Conservation (phyloP, 2,113 vertebrate genomes). For the Aptenodytes forsteri region DNA sequence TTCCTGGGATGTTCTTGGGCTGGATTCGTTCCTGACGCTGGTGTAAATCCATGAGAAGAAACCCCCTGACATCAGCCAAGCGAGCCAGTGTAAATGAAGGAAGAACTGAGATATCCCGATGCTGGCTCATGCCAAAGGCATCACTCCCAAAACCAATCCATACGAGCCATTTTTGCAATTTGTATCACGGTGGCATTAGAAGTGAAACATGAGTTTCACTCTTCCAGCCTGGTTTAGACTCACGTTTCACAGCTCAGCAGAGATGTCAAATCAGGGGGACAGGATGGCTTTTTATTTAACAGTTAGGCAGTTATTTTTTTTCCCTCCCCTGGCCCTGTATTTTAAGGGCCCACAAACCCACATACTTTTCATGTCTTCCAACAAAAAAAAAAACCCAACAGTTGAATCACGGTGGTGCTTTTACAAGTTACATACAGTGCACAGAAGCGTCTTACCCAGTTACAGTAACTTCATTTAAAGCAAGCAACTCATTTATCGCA, state of each 20-base stretch:
- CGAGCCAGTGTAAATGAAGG: not conserved
- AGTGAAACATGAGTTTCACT: not conserved
- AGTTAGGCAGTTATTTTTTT: not conserved
- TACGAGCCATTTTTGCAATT: not conserved
- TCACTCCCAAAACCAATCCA: not conserved
- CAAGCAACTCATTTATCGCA: not conserved
- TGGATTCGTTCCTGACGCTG: not conserved
- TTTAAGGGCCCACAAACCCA: not conserved
- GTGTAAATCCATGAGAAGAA: not conserved
- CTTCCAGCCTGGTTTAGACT: not conserved
- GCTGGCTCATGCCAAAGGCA: not conserved
- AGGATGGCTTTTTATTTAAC: not conserved
- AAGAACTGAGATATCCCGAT: not conserved
- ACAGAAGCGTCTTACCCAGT: not conserved
- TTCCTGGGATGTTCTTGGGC: not conserved
- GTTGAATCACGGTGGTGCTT: fast-evolving
- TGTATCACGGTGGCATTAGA: not conserved
- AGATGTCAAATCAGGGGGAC: not conserved
- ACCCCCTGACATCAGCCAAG: not conserved
- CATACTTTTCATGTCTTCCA: not conserved
- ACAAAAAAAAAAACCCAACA: not conserved
- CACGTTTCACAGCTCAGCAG: not conserved
- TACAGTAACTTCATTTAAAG: not conserved
- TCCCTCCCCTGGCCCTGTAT: not conserved
- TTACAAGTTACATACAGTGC: not conserved